A percentile compares a stretch with the other conserved stretches of the same genome.
phyloP scores from a whole-genome alignment of 2,888 invertebrate genomes.

The Philhelius pedissequus region DNA sequence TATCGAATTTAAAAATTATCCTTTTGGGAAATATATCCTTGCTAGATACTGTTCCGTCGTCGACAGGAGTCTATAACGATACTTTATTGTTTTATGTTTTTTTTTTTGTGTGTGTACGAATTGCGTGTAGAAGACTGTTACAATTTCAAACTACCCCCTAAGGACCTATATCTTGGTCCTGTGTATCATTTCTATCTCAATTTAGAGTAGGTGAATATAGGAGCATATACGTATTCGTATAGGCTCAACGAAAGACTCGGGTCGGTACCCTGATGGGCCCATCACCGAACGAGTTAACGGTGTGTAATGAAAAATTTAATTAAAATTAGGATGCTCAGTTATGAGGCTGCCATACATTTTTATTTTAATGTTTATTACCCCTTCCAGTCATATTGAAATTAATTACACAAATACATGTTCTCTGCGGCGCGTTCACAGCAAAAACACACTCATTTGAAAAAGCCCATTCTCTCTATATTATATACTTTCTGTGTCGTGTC shows the following conservation, averaged over 20 bases:
- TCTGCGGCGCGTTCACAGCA: not conserved
- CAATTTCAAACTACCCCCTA: conserved; percentile 45
- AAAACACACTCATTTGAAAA: not conserved
- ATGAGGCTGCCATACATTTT: conserved; percentile 62
- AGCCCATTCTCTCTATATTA: not conserved
- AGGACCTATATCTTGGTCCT: conserved; percentile 38
- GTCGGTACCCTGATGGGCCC: conserved; percentile 1
- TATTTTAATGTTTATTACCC: conserved; percentile 65
- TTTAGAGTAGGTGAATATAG: not conserved
- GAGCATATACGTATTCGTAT: not conserved
- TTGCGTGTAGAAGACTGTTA: not conserved
- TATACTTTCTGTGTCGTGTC: not conserved
- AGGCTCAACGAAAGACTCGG: not conserved
- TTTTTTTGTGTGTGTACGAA: not conserved
- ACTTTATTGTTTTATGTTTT: conserved; percentile 42
- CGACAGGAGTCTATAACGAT: conserved; percentile 33
- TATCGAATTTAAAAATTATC: conserved; percentile 54
- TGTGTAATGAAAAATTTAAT: conserved; percentile 69
- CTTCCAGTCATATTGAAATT: conserved; percentile 69
- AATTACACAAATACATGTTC: conserved; percentile 65
- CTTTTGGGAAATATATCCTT: conserved; percentile 36
- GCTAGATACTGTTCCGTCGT: not conserved
- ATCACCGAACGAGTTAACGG: conserved; percentile 61
- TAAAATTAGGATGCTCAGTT: conserved; percentile 67
- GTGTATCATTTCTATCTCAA: conserved; percentile 8